These are phyloP conservation scores for Stegostoma tigrinum DNA, from an alignment of 2,113 vertebrate genomes.

Conservation along the genomic window DNA sequence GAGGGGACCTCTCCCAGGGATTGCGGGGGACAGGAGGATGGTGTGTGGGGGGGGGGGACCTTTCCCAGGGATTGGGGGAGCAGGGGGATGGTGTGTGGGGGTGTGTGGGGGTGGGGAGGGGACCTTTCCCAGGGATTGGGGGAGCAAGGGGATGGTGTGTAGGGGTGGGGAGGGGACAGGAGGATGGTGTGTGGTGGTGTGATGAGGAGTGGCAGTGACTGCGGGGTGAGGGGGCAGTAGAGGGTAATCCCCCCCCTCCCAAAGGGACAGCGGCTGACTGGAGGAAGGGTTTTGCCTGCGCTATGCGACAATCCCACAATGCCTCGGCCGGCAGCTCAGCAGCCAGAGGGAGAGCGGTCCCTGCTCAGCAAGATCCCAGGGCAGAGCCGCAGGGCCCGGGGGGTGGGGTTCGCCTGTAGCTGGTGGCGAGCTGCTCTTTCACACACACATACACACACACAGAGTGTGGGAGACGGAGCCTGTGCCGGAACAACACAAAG, in stretches of 20 bases:
- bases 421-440: no score
- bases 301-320: constrained; percentile 33
- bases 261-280: no score
- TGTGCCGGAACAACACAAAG: neutral
- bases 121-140: neutral
- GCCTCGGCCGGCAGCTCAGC: neutral
- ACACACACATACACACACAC: no score
- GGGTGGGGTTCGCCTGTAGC: no score
- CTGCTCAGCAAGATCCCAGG: neutral
- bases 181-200: no score
- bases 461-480: neutral
- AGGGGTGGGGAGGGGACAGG: neutral
- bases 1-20: no score
- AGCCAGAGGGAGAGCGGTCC: neutral
- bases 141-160: neutral
- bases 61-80: neutral
- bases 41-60: neutral
- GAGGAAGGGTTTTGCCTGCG: neutral
- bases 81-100: neutral
- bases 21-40: no score
- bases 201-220: neutral
- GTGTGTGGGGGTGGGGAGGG: neutral
- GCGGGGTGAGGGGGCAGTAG: neutral
- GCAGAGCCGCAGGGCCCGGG: no score
- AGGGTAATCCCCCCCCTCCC: neutral